Evolutionary conservation across 30 jellyfish, hydroid and myxozoan genomes (phyloP).

Genomic region (Chrysaora quinquecirrha): DNA sequence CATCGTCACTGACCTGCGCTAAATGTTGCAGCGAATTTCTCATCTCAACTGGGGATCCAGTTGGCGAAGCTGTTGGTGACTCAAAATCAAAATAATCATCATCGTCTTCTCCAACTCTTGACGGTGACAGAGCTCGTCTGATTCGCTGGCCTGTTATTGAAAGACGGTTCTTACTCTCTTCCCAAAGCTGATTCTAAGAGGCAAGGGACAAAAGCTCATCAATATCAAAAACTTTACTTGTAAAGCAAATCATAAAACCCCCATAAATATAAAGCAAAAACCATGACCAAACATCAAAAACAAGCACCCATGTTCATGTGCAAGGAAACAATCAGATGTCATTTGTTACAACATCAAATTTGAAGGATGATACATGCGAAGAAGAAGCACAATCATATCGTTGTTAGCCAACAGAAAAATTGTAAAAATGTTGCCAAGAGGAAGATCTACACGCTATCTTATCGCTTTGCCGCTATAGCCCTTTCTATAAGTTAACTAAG

Average conservation of each 20-base stretch:
- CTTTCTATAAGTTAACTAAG: no score
- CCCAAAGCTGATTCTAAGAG: slow-evolving; percentile 92
- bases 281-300: no score
- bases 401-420: no score
- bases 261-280: background rate
- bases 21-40: slow-evolving; percentile 33
- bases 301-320: no score
- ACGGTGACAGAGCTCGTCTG: slow-evolving; percentile 94
- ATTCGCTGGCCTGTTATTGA: slow-evolving; percentile 88
- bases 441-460: no score
- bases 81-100: slow-evolving; percentile 20
- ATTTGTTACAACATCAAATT: no score
- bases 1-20: slow-evolving; percentile 74
- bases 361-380: no score
- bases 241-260: background rate
- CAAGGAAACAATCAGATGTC: no score
- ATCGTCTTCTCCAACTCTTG: slow-evolving; percentile 69
- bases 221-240: background rate
- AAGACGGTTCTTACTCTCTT: slow-evolving; percentile 90
- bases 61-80: slow-evolving; percentile 60
- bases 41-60: slow-evolving; percentile 41
- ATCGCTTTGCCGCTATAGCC: no score
- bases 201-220: background rate
- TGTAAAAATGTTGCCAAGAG: no score
- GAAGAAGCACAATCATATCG: no score